Evolutionary conservation across 2,888 invertebrate genomes (phyloP), one percentile per base, ranked within the genome.

Genomic region (Ceramica pisi): DNA sequence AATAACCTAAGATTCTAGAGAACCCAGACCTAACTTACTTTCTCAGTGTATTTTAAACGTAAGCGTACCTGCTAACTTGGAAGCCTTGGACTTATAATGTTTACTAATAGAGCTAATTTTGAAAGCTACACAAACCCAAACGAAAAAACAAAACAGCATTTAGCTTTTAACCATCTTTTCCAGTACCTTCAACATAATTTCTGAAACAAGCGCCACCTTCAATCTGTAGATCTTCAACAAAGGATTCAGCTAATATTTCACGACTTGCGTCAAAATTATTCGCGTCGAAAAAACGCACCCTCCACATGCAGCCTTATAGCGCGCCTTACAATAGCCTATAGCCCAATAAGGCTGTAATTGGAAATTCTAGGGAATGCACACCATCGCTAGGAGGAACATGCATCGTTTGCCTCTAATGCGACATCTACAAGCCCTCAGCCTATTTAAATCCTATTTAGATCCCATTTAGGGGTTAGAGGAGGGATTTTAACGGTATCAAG

Each of bases 321-420:
- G 35, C 77, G 70, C 75, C 84, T 83, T 86, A 92, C 92, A 92
- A 92, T 91, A 88, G 90, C 88, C 80, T 56, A 67, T 76, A 71
- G 77, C 92, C 94, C 86, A 90, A 94, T 94, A 94, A 89, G 94
- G 94, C 78, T 76, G 93, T 93, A 94, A 94, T 94, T 94, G 94
- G 93, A 89, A 90, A 90, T 92, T 87, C 92, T 86, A 85, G 88
- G 84, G 89, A 90, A 90, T 88, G 89, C 89, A 80, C 85, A 78
- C 90, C 88, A 89, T 90, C 88, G 88, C 81, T 81, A 83, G 70
- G 73, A 76, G 72, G 77, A 80, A 86, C 90, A 83, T 83, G 88
- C 83, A 87, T 81, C 71, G 83, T 71, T 80, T 65, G 71, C 78
- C 67, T 83, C 86, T 89, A 89, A 89, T 89, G 88, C 89, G 91